Conservation (phyloP, 2,113 vertebrate genomes). For the Scopus umbretta region DNA sequence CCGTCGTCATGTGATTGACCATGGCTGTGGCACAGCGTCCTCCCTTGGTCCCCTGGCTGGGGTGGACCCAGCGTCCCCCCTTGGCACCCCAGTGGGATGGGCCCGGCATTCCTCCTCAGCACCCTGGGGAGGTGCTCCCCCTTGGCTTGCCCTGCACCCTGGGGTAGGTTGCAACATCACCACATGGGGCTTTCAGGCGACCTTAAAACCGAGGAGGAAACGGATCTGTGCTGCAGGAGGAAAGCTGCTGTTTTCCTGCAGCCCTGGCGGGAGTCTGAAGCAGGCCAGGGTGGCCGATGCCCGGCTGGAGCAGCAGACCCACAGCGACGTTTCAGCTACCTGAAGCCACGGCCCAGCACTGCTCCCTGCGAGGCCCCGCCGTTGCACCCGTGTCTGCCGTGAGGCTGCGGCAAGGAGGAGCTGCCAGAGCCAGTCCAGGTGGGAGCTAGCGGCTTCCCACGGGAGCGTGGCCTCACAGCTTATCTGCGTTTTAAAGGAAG, state of each 20-base stretch:
- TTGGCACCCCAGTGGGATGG: too few relatives aligned
- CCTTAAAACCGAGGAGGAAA: background rate
- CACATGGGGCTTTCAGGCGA: background rate
- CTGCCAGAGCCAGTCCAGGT: background rate
- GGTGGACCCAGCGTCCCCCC: background rate
- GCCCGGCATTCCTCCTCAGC: background rate
- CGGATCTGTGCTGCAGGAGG: background rate
- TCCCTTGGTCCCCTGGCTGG: too few relatives aligned
- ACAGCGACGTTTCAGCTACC: background rate
- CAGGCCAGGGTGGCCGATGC: background rate
- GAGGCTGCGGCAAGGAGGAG: background rate
- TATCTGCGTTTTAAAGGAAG: background rate
- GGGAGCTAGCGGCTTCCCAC: rapidly evolving
- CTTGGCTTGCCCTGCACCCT: background rate
- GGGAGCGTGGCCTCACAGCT: background rate
- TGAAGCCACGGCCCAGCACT: background rate
- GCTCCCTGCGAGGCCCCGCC: background rate
- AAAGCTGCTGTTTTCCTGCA: background rate
- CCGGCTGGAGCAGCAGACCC: background rate
- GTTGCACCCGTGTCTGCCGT: background rate
- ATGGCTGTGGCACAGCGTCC: rapidly evolving
- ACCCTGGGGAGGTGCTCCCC: background rate
- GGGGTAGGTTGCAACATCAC: background rate
- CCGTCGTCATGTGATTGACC: rapidly evolving
- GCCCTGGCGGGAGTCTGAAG: background rate